A percentile compares a stretch with the other conserved stretches of the same genome.
phyloP scores from a whole-genome alignment of 2,888 invertebrate genomes.

The Ceraclea dissimilis region DNA sequence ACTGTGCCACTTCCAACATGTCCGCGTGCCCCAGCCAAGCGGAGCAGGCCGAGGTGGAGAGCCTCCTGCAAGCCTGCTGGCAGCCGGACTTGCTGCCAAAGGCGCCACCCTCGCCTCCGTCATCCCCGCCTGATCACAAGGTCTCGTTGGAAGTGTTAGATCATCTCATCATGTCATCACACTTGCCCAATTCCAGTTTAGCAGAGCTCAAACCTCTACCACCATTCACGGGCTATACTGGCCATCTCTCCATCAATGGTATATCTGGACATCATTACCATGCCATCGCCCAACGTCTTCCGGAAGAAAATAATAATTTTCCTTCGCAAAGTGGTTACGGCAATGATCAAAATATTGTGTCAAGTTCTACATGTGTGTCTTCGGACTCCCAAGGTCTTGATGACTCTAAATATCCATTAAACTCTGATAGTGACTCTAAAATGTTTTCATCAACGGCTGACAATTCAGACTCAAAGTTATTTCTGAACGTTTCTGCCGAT shows the following conservation, averaged over 20 bases:
- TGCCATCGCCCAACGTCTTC: slow-evolving; percentile 69
- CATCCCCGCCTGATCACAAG: slow-evolving; percentile 36
- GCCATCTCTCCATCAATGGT: slow-evolving; percentile 79
- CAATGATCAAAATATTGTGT: slow-evolving; percentile 64
- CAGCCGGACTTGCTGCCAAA: slow-evolving; percentile 33
- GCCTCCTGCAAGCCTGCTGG: slow-evolving; percentile 69
- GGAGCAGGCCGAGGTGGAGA: slow-evolving; percentile 54
- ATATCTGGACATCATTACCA: slow-evolving; percentile 84
- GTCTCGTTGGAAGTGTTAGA: slow-evolving; percentile 59
- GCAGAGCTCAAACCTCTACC: slow-evolving; percentile 81
- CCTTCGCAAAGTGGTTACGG: slow-evolving; percentile 55
- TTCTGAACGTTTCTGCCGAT: slow-evolving; percentile 28
- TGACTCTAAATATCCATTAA: slow-evolving; percentile 54
- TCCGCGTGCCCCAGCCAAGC: slow-evolving; percentile 34
- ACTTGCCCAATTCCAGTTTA: slow-evolving; percentile 48
- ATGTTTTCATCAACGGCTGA: slow-evolving; percentile 43
- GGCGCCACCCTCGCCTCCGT: slow-evolving; percentile 37
- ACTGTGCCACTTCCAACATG: slow-evolving; percentile 40
- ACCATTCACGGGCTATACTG: slow-evolving; percentile 80
- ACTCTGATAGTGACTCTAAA: slow-evolving; percentile 43
- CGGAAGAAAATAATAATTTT: slow-evolving; percentile 66
- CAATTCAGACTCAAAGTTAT: slow-evolving; percentile 42
- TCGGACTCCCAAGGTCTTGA: slow-evolving; percentile 51
- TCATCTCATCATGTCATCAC: slow-evolving; percentile 49
- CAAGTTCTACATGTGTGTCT: slow-evolving; percentile 62